Percentiles rank a stretch among this genome's conserved stretches.
phyloP scores from a whole-genome alignment of 1,140 invertebrate species.

The Pinna nobilis region DNA sequence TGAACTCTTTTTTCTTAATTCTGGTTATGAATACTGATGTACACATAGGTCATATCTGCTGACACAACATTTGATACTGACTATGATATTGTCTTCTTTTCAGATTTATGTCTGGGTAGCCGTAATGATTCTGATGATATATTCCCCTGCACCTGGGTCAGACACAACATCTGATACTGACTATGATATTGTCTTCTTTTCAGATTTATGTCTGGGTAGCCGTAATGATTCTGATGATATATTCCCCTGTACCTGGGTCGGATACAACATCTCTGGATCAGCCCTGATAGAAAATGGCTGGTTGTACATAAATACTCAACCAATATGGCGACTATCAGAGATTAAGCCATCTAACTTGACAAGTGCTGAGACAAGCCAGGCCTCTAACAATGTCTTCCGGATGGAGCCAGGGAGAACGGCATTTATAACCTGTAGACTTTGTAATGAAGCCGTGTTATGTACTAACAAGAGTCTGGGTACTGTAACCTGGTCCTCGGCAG shows the following conservation, averaged over 20 bases:
- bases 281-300: conserved; percentile 38
- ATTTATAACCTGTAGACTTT: conserved; percentile 35
- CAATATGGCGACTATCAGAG: conserved; percentile 19
- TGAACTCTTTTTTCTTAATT: too few species aligned
- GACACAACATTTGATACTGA: too few species aligned
- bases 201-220: conserved; percentile 22
- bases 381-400: conserved; percentile 9
- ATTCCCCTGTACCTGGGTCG: conserved; percentile 42
- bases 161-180: conserved; percentile 30
- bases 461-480: conserved; percentile 35
- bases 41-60: too few species aligned
- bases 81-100: conserved; percentile 15
- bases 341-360: conserved; percentile 7
- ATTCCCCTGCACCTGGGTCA: conserved; percentile 42
- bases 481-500: conserved; percentile 4
- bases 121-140: conserved; percentile 33
- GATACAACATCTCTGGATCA: conserved; percentile 35
- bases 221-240: conserved; percentile 33
- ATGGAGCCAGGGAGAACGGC: conserved; percentile 43
- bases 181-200: too few species aligned
- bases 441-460: conserved; percentile 45
- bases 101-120: conserved; percentile 22
- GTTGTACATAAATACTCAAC: conserved; percentile 34
- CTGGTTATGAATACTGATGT: too few species aligned
- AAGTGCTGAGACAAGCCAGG: neutral